phyloP scores from a whole-genome alignment of 2,113 vertebrate genomes.

The Platysteira castanea region DNA sequence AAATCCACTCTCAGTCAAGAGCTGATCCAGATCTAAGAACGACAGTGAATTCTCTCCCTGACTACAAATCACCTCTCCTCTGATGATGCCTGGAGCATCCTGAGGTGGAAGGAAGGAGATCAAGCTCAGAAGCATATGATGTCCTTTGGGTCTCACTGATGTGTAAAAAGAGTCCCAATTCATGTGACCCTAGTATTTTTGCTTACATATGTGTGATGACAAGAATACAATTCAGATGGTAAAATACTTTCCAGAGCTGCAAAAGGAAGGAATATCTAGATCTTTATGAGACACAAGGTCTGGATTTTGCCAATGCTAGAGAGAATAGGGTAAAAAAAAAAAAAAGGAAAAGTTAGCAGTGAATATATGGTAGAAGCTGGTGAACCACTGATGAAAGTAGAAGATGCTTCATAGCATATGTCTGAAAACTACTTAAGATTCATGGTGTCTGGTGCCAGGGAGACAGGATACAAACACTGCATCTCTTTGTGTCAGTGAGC shows the following conservation, averaged over 20 bases:
- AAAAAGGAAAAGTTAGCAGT: neutral
- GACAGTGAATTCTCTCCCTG: neutral
- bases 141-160: neutral
- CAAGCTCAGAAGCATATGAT: neutral
- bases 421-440: conserved; percentile 22
- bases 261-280: neutral
- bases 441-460: neutral
- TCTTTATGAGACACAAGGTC: neutral
- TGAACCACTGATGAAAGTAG: neutral
- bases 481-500: conserved; percentile 31
- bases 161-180: neutral
- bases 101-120: neutral
- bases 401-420: conserved; percentile 18
- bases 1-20: neutral
- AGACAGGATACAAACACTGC: conserved; percentile 47
- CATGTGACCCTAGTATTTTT: neutral
- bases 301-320: neutral
- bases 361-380: neutral
- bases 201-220: neutral
- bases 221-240: neutral
- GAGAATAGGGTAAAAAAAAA: neutral
- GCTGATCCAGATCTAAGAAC: neutral
- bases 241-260: neutral
- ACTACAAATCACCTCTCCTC: neutral
- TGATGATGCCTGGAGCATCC: neutral